Percentiles rank a stretch among this genome's conserved stretches.
These are phyloP conservation scores for Brachyhypopomus occidentalis DNA, from an alignment of 2,113 vertebrate genomes.

Conservation along the genomic window DNA sequence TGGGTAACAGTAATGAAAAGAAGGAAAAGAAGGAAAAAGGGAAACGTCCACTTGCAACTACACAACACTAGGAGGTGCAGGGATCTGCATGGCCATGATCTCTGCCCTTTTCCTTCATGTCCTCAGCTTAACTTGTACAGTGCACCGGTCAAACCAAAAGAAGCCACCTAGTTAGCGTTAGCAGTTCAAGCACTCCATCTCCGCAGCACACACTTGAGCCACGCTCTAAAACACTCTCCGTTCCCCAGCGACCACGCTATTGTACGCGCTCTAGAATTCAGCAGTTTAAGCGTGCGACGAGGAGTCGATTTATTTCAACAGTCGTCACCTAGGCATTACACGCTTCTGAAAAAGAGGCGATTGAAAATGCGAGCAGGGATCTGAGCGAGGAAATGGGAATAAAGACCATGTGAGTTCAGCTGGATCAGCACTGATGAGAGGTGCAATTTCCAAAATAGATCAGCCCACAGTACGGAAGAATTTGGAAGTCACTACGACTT, in stretches of 20 bases:
- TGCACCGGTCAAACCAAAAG: too few relatives aligned
- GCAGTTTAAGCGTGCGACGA: not conserved
- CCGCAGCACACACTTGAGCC: not conserved
- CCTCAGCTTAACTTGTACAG: too few relatives aligned
- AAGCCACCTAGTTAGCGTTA: too few relatives aligned
- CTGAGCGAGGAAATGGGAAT: not conserved
- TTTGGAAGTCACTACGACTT: not conserved
- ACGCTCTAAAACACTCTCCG: too few relatives aligned
- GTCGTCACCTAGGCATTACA: constrained; percentile 7
- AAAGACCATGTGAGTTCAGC: constrained; percentile 1
- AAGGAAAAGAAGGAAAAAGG: too few relatives aligned
- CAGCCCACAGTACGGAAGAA: not conserved
- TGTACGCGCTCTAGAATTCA: not conserved
- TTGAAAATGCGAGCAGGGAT: not conserved
- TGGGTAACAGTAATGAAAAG: too few relatives aligned
- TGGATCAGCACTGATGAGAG: constrained; percentile 12
- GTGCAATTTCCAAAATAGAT: constrained; percentile 5
- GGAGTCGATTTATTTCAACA: not conserved
- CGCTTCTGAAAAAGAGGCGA: not conserved
- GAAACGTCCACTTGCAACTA: too few relatives aligned
- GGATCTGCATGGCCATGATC: too few relatives aligned
- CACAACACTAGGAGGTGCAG: too few relatives aligned
- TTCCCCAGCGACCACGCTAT: not conserved
- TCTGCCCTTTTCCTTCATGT: too few relatives aligned
- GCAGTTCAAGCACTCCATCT: not conserved